Evolutionary conservation across 1,140 invertebrate genomes (phyloP), one percentile per base, ranked within the genome.

Genomic region (Drosophila funebris): DNA sequence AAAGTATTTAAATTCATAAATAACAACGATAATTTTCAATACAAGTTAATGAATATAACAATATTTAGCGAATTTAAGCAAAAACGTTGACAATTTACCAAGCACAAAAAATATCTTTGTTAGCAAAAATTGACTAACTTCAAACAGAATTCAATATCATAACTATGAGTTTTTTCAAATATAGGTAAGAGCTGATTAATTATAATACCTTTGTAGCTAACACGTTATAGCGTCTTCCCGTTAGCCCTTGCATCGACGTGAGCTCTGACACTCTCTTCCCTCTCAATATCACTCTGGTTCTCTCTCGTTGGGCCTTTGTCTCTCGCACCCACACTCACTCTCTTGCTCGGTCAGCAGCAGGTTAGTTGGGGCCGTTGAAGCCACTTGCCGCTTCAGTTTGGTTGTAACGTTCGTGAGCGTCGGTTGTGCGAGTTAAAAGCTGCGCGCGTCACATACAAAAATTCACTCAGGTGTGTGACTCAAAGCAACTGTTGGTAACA

Each of bases 401-500:
- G 53, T 63, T 73, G 46, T 73, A 60, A 70, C 71, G 53, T 63
- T 77, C 71, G 78, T 24, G 60, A 85, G 71, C 48, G 60, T 48
- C 81, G 82, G 81, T 74, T 67, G 76, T 48, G 62, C 37, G 29
- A 52, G 24, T 11, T 16, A 8, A 71, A 68, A 87, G 82, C 75
- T 88, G 78, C 78, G 82, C 82, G 83, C 67, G 56, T 68, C 67
- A 36, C 36, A 18, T 37, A 44, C 52, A 69, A 67, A 61, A 58
- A 56, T 64, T 50, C 50, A 62, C 56, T 77, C 82, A 87, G 66
- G 74, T 67, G 53, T 73, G 66, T 78, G 76, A 53, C 43, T 72
- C 54, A 53, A 72, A 67, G 46, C 37, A 73, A 54, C 60, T 68
- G 76, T 81, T 85, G 82, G 83, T 88, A 87, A 87, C 82, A 87